Conservation (phyloP, 2,797 vertebrate genomes). For the Lutjanus argentimaculatus region DNA sequence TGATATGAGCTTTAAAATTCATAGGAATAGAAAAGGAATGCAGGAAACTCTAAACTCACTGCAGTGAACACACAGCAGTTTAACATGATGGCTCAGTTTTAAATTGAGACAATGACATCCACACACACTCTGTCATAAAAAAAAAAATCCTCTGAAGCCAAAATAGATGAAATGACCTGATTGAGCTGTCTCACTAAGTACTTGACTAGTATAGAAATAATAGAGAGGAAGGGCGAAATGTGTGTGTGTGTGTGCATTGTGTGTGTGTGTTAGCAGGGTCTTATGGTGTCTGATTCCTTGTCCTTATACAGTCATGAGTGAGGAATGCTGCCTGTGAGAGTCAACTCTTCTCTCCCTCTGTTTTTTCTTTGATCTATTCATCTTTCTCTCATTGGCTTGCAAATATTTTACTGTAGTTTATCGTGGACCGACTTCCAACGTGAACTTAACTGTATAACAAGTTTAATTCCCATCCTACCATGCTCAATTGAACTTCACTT, state of each 20-base stretch:
- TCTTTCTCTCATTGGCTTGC: conserved; percentile 35
- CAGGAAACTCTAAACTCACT: conserved; percentile 5
- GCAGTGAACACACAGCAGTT: neutral
- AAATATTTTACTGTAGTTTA: conserved; percentile 15
- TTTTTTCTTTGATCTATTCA: conserved; percentile 62
- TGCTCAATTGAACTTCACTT: neutral
- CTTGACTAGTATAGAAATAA: conserved; percentile 52
- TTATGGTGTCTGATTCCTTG: conserved; percentile 70
- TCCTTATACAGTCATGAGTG: conserved; percentile 85
- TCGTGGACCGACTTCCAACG: neutral
- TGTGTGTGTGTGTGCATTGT: conserved; percentile 51
- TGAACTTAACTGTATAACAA: conserved; percentile 6
- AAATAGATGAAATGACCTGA: conserved; percentile 42
- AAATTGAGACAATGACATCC: conserved; percentile 5
- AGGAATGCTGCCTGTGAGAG: conserved; percentile 75
- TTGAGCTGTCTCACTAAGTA: conserved; percentile 43
- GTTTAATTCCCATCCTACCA: neutral
- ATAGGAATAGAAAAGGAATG: neutral
- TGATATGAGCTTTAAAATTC: no score
- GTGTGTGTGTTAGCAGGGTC: conserved; percentile 47
- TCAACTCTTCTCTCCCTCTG: conserved; percentile 53
- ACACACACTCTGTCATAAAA: neutral
- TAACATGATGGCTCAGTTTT: conserved; percentile 13
- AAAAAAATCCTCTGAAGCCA: conserved; percentile 29
- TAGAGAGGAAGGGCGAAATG: conserved; percentile 16